These are phyloP conservation scores for Arnoldichthys spilopterus DNA, from an alignment of 2,797 vertebrate species.

Conservation along the genomic window DNA sequence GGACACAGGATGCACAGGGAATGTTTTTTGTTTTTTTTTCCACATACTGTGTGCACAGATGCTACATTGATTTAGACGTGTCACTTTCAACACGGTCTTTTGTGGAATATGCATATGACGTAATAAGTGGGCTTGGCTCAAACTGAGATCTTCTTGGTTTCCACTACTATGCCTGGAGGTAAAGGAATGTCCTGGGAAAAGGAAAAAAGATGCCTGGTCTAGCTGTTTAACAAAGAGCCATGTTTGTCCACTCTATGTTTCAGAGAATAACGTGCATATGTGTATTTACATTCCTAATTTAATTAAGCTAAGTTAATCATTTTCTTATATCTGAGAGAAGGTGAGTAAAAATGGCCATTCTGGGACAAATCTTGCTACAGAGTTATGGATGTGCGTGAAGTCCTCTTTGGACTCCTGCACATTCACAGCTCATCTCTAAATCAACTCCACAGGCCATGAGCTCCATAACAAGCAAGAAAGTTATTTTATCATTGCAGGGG, in stretches of 20 bases:
- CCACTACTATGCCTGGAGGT: constrained; percentile 27
- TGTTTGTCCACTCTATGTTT: constrained; percentile 57
- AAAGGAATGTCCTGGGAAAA: constrained; percentile 55
- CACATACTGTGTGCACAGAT: neutral
- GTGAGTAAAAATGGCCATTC: constrained; percentile 40
- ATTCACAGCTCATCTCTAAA: constrained; percentile 67
- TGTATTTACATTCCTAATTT: constrained; percentile 66
- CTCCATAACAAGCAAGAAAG: constrained; percentile 58
- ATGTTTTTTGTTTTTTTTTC: neutral
- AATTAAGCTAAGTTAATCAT: constrained; percentile 61
- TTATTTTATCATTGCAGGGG: constrained; percentile 70
- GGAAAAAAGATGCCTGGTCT: constrained; percentile 47
- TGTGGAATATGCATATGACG: neutral
- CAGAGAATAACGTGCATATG: constrained; percentile 53
- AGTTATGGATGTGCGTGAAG: constrained; percentile 58
- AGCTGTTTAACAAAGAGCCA: constrained; percentile 50
- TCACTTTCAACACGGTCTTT: neutral
- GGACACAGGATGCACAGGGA: constrained; percentile 7
- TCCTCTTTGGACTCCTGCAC: constrained; percentile 61
- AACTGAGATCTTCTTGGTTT: constrained; percentile 33
- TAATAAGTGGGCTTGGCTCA: constrained; percentile 22
- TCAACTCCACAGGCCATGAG: constrained; percentile 67
- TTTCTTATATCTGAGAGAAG: constrained; percentile 50
- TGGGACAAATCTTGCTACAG: constrained; percentile 35
- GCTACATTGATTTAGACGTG: neutral